A percentile compares a stretch with the other conserved stretches of the same genome.
Evolutionary conservation across 2,888 invertebrate species (phyloP).

Genomic region (Ennomos fuscantarius): DNA sequence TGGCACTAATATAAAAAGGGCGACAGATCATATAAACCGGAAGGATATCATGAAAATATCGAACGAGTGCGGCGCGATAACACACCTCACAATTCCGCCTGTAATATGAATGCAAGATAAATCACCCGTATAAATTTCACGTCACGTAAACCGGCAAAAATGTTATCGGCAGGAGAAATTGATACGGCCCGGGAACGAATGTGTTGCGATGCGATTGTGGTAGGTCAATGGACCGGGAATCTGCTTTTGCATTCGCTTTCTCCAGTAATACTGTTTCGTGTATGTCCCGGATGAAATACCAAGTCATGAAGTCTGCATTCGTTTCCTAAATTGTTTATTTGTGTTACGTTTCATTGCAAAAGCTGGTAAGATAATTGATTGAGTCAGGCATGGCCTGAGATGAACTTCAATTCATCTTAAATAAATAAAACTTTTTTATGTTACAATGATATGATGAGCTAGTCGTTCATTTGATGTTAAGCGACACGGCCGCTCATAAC

Average conservation of each 20-base stretch:
- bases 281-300: no score
- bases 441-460: no score
- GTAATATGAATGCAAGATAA: constrained; percentile 81
- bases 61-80: constrained; percentile 67
- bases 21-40: constrained; percentile 54
- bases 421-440: no score
- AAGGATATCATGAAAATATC: constrained; percentile 63
- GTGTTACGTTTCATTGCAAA: no score
- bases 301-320: no score
- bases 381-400: no score
- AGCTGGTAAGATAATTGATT: no score
- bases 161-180: constrained; percentile 78
- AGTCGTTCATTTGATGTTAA: no score
- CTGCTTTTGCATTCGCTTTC: not conserved
- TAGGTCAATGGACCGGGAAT: constrained; percentile 60
- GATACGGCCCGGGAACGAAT: constrained; percentile 69
- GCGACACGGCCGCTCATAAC: no score
- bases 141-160: constrained; percentile 82
- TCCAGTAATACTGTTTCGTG: no score
- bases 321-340: no score
- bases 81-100: constrained; percentile 75
- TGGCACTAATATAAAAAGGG: constrained; percentile 18
- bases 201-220: constrained; percentile 62
- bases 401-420: no score
- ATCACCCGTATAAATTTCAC: constrained; percentile 80